These are phyloP conservation scores for Streblospio benedicti DNA, from an alignment of 1,140 invertebrate species.

Conservation along the genomic window DNA sequence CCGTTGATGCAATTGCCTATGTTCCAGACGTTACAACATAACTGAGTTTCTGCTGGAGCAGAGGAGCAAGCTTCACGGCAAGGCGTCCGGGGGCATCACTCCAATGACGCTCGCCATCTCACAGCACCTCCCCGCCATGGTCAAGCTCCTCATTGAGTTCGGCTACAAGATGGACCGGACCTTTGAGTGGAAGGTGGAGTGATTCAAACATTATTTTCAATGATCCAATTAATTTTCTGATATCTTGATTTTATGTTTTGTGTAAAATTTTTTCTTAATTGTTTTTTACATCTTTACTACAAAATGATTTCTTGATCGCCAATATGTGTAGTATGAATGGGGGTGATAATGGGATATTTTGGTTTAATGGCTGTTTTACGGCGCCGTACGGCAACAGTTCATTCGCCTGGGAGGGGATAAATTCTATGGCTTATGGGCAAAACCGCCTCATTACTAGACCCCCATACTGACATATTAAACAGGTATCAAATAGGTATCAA, in stretches of 20 bases:
- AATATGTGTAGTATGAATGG: too few species aligned
- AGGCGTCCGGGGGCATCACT: conserved; percentile 32
- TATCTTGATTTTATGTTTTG: neutral
- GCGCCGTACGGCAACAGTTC: too few species aligned
- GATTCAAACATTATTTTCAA: neutral
- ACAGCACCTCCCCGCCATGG: conserved; percentile 36
- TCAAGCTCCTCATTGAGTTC: conserved; percentile 28
- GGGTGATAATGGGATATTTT: too few species aligned
- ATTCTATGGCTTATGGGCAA: too few species aligned
- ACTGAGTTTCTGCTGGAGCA: conserved; percentile 32
- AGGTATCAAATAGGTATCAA: neutral
- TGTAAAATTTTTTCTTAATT: too few species aligned
- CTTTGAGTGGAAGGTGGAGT: conserved; percentile 3
- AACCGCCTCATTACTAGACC: too few species aligned
- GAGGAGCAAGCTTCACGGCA: conserved; percentile 11
- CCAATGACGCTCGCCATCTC: conserved; percentile 37
- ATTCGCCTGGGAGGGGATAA: too few species aligned
- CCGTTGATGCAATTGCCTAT: too few species aligned
- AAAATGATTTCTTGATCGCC: too few species aligned
- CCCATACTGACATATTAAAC: too few species aligned
- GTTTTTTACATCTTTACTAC: too few species aligned
- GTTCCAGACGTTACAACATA: conserved; percentile 36
- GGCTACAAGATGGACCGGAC: conserved; percentile 34
- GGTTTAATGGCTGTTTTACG: too few species aligned
- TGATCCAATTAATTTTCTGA: neutral